Evolutionary conservation across 1,140 invertebrate species (phyloP), one percentile per base, ranked within the genome.

Genomic region (Pygmarrhopalites habei): DNA sequence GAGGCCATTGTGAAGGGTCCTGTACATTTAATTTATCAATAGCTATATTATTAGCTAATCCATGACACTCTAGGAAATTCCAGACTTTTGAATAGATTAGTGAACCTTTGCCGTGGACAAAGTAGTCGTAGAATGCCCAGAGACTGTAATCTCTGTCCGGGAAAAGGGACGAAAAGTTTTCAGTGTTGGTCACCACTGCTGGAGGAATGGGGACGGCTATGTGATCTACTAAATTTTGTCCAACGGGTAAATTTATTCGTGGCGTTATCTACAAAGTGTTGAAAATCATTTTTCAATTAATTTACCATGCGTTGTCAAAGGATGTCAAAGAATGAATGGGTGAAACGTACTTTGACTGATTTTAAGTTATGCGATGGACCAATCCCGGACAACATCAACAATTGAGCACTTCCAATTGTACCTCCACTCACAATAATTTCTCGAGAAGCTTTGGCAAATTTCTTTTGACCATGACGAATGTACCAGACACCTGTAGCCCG

Each of bases 311-410:
- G 19, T 44, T 4, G n/a, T 23, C 3, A 17, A 46, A 28, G 23
- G n/a, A 12, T 47, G 46, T 41, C 25, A 58, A 39, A 19, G 5
- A 39, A 12, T 17, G 5, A 28, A 4, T 4, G 15, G 10, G 35
- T 10, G 23, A 5, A 3, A 14, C 5, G 46, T 14, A 61, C 39
- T 47, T 46, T 32, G 5, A 61, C 21, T 52, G 7, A n/a, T n/a
- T 53, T 4, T 19, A 61, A 25, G 5, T 61, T 14, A 7, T 55
- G 19, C 29, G 53, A 35, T 15, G 59, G 59, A 35, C 59, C 59
- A 52, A 61, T 61, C 25, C 59, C 59, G 29, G 59, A 61, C 53
- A 61, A 26, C 47, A 61, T 55, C 12, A 61, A 32, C 17, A 61
- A 35, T 52, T 61, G 53, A n/a, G 59, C 46, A 26, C 46, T 30